Percentiles rank a stretch among this genome's conserved stretches.
Evolutionary conservation across 2,888 invertebrate species (phyloP).

Genomic region (Mermis nigrescens): DNA sequence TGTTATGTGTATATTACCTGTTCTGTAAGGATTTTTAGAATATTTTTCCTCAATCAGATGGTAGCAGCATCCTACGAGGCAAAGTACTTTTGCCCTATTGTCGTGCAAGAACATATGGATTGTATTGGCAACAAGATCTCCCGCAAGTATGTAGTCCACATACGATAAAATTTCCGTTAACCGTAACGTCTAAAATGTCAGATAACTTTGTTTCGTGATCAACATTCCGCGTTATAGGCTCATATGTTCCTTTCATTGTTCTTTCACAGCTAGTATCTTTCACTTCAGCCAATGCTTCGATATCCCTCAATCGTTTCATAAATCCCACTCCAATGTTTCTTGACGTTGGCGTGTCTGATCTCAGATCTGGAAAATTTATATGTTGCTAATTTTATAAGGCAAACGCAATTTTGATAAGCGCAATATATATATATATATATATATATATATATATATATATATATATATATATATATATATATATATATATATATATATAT

Average conservation of each 20-base stretch:
- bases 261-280: too few relatives aligned
- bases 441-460: too few relatives aligned
- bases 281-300: too few relatives aligned
- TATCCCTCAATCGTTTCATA: not conserved
- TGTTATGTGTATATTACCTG: not conserved
- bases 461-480: too few relatives aligned
- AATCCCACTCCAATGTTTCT: not conserved
- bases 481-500: too few relatives aligned
- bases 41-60: slow-evolving; percentile 50
- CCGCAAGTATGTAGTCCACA: slow-evolving; percentile 72
- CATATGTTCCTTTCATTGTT: not conserved
- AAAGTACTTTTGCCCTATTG: slow-evolving; percentile 42
- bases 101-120: slow-evolving; percentile 48
- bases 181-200: slow-evolving; percentile 34
- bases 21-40: not conserved
- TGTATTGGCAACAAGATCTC: slow-evolving; percentile 54
- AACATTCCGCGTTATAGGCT: not conserved
- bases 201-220: not conserved
- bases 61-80: slow-evolving; percentile 75
- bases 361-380: too few relatives aligned
- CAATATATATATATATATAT: too few relatives aligned
- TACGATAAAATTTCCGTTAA: slow-evolving; percentile 29
- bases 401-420: too few relatives aligned
- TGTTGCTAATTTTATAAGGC: too few relatives aligned
- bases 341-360: not conserved